Base-by-base conservation (phyloP, 30 jellyfish, hydroid and myxozoan species). In the Cassiopea andromeda region DNA sequence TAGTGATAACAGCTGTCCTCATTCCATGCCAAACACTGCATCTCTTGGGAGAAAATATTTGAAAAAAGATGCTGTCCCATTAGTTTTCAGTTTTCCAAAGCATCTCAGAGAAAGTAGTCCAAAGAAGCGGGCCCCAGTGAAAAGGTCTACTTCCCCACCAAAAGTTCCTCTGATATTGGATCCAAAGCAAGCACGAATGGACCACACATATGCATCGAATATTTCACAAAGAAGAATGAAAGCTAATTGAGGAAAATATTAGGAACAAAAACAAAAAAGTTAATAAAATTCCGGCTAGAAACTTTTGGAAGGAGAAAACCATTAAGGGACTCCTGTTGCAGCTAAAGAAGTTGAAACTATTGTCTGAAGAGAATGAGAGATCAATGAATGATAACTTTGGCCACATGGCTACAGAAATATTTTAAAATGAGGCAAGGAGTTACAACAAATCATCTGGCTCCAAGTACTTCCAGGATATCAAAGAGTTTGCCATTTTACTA, bases 401-500 rank as follows among this genome's bases (percentile, higher is more conserved):
- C 0, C 46, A 78, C 16, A 48, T 47, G 87, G 57, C 87, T 19
- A 78, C 75, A 1, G 2, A 50, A 17, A 74, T 50, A 16, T 78
- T 47, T 50, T 1, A 44, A 78, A 78, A 78, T 78, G 75, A 78
- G 50, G 19, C n/a, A 78, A 48, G 45, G 44, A 80, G 59, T 58
- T 12, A 4, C 17, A 57, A 1, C 80, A 60, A 27, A 81, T 38
- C 60, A 5, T 16, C 58, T 69, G 88, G 81, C 17, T 85, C 93
- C 73, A 7, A 69, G 47, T 85, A 72, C 54, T 38, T 1, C 19
- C 57, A 73, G 48, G 82, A 73, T 13, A 75, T 58, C 6, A 85
- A 75, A 58, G 77, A 73, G 44, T 73, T 85, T 85, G 81, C 93
- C 3, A 6, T 50, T 3, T 44, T 89, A 6, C 81, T 73, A 2